These are phyloP conservation scores for Agelas oroides DNA, from an alignment of 37 sponge, comb jelly and placozoan species.

Conservation along the genomic window DNA sequence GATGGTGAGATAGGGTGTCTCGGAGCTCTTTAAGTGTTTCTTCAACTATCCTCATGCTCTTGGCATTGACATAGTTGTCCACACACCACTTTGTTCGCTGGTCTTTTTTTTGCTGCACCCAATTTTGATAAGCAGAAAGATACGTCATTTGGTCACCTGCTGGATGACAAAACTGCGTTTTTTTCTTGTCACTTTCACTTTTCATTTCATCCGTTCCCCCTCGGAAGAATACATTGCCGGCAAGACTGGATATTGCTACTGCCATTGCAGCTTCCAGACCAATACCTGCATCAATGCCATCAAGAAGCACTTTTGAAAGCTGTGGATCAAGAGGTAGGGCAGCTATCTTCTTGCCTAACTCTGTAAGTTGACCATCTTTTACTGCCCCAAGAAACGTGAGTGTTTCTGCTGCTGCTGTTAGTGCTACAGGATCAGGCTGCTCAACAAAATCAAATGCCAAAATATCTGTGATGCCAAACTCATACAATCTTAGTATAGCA, in stretches of 20 bases:
- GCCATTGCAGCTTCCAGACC: slow-evolving; percentile 52
- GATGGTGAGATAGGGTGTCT: slow-evolving; percentile 9
- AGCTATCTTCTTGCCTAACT: slow-evolving; percentile 64
- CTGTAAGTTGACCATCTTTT: slow-evolving; percentile 46
- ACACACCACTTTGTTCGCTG: slow-evolving; percentile 73
- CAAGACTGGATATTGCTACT: slow-evolving; percentile 60
- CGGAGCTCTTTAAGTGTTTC: slow-evolving; percentile 60
- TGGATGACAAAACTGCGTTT: slow-evolving; percentile 53
- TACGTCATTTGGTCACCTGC: slow-evolving; percentile 66
- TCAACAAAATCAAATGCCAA: slow-evolving; percentile 78
- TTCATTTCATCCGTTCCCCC: slow-evolving; percentile 63
- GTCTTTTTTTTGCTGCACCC: slow-evolving; percentile 29
- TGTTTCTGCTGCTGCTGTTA: slow-evolving; percentile 65
- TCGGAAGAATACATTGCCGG: slow-evolving; percentile 68
- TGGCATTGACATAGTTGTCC: slow-evolving; percentile 74
- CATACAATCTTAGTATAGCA: slow-evolving; percentile 68
- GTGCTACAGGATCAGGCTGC: slow-evolving; percentile 53
- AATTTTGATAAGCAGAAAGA: slow-evolving; percentile 50
- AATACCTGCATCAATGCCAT: slow-evolving; percentile 43
- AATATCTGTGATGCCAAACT: slow-evolving; percentile 73
- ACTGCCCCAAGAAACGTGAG: slow-evolving; percentile 73
- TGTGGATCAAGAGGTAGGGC: slow-evolving; percentile 70
- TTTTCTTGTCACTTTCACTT: slow-evolving; percentile 61
- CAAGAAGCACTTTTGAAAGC: slow-evolving; percentile 61
- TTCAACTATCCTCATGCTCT: slow-evolving; percentile 70